Percentiles rank a stretch among this genome's conserved stretches.
These are phyloP conservation scores for Strigamia crassipes DNA, from an alignment of 2,888 invertebrate genomes.

Conservation along the genomic window DNA sequence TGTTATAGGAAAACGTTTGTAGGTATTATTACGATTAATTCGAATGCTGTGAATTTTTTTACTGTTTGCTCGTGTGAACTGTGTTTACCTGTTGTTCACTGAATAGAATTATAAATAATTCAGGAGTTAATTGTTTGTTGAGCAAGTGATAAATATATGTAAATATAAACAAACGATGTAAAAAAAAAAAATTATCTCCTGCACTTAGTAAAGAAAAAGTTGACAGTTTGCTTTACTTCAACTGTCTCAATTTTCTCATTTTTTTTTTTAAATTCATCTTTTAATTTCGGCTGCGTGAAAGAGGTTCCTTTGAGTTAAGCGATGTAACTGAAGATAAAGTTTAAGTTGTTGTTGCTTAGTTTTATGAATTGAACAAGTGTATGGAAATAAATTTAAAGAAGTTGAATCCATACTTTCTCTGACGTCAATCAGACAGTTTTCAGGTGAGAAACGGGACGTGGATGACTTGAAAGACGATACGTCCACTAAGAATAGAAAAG, in stretches of 20 bases:
- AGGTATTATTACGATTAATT: neutral
- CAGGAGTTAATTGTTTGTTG: constrained; percentile 35
- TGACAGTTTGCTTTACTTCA: constrained; percentile 33
- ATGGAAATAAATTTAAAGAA: neutral
- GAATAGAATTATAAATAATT: constrained; percentile 36
- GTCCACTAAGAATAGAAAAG: constrained; percentile 25
- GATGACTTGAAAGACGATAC: neutral
- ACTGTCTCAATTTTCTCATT: neutral
- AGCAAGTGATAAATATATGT: constrained; percentile 40
- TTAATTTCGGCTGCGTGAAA: neutral
- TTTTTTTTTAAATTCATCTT: neutral
- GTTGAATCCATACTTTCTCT: neutral
- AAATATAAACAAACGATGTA: constrained; percentile 24
- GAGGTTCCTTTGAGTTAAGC: neutral
- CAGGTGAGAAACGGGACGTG: constrained; percentile 12
- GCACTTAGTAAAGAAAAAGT: constrained; percentile 38
- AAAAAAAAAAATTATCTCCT: constrained; percentile 22
- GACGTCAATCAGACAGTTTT: constrained; percentile 31
- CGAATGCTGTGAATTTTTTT: constrained; percentile 39
- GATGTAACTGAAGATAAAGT: neutral
- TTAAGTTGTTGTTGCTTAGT: neutral
- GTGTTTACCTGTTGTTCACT: constrained; percentile 40
- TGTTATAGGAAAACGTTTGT: neutral
- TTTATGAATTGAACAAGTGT: neutral
- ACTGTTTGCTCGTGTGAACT: constrained; percentile 39